These are phyloP conservation scores for Heliconius erato DNA, from an alignment of 2,888 invertebrate species.

Conservation along the genomic window DNA sequence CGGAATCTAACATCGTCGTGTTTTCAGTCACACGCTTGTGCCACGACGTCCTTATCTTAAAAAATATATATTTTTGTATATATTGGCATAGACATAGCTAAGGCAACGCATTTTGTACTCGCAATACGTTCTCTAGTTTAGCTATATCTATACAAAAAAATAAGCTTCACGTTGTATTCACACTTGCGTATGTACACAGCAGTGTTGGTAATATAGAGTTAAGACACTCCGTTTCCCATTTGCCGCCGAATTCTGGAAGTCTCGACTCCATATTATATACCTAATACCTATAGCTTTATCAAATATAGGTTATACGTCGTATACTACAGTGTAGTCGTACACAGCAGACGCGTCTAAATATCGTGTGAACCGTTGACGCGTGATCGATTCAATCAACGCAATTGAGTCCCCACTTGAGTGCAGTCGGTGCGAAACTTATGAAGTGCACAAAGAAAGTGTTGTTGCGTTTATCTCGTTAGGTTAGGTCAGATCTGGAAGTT, in stretches of 20 bases:
- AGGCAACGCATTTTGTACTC: no score
- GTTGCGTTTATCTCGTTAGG: neutral
- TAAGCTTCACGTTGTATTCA: no score
- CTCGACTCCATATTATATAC: no score
- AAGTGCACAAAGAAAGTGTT: conserved; percentile 8
- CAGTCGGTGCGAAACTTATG: conserved; percentile 33
- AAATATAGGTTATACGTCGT: neutral
- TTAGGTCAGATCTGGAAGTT: neutral
- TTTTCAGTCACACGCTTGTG: no score
- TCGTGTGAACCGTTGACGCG: conserved; percentile 57
- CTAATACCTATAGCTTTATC: no score
- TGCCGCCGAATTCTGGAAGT: no score
- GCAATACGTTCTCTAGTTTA: neutral
- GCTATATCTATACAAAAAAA: neutral
- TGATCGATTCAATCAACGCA: conserved; percentile 60
- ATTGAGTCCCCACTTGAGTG: conserved; percentile 54
- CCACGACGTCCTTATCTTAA: neutral
- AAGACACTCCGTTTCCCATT: no score
- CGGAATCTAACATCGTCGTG: no score
- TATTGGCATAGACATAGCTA: no score
- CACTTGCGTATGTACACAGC: no score
- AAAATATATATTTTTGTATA: neutral
- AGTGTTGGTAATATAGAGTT: no score
- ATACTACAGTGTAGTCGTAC: neutral
- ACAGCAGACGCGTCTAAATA: conserved; percentile 22